Percentiles rank a stretch among this genome's conserved stretches.
phyloP scores from a whole-genome alignment of 1,140 invertebrate species.

The Scylla paramamosain region DNA sequence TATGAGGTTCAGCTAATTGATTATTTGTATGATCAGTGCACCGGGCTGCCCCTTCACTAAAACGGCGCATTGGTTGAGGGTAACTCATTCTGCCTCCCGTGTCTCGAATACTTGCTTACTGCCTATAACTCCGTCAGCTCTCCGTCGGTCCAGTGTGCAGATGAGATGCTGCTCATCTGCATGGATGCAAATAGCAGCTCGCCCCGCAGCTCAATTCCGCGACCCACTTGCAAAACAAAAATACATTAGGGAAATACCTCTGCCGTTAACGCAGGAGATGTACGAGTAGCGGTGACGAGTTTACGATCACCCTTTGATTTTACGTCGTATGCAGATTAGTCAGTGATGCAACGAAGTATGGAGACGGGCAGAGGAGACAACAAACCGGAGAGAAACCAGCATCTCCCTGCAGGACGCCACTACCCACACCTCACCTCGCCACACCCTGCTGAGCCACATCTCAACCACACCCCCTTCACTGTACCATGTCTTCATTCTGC shows the following conservation, averaged over 20 bases:
- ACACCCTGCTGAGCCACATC: not conserved
- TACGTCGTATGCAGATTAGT: slow-evolving; percentile 3
- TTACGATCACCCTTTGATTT: not conserved
- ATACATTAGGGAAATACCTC: slow-evolving; percentile 2
- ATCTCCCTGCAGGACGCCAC: not conserved
- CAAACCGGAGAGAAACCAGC: not conserved
- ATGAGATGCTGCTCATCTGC: not conserved
- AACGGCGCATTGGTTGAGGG: too few species aligned
- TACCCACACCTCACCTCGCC: not conserved
- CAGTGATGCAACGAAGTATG: not conserved
- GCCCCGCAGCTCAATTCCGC: not conserved
- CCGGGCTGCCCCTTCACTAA: too few species aligned
- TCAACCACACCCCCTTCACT: not conserved
- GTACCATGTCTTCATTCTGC: not conserved
- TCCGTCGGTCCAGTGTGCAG: too few species aligned
- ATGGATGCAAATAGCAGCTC: not conserved
- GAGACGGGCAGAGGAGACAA: not conserved
- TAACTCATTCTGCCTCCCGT: too few species aligned
- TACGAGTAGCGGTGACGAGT: not conserved
- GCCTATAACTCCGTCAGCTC: too few species aligned
- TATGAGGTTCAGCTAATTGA: too few species aligned
- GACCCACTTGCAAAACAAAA: not conserved
- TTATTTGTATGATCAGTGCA: too few species aligned
- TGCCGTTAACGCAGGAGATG: not conserved
- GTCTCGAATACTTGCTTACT: too few species aligned